Conservation (phyloP, 2,797 vertebrate species). For the Bryconaethiops microstoma region DNA sequence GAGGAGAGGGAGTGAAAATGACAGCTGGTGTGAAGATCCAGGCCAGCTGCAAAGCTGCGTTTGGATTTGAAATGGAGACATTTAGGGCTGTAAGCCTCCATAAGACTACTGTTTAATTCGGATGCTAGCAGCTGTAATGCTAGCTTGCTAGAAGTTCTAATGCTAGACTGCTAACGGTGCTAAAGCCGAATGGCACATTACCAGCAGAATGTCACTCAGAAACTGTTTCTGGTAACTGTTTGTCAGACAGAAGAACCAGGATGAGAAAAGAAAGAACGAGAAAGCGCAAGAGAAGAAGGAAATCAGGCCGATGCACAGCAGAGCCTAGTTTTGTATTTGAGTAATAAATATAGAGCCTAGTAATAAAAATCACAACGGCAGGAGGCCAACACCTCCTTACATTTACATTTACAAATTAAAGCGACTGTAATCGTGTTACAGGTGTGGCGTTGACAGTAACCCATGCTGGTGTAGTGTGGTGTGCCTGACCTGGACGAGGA, state of each 20-base stretch:
- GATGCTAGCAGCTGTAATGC: background rate
- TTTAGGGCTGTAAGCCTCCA: background rate
- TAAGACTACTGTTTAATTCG: background rate
- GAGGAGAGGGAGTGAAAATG: constrained; percentile 19
- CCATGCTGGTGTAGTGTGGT: too few species aligned
- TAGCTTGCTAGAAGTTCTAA: background rate
- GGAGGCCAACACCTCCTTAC: too few species aligned
- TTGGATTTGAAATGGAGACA: constrained; percentile 2
- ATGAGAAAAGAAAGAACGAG: background rate
- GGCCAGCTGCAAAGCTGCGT: constrained; percentile 2
- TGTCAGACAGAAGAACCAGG: background rate
- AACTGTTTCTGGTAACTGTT: background rate
- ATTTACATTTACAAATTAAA: too few species aligned
- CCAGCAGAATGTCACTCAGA: too few species aligned
- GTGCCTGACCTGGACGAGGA: too few species aligned
- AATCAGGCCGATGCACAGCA: constrained; percentile 8
- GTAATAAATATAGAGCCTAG: too few species aligned
- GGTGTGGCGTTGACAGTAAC: too few species aligned
- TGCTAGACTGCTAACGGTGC: background rate
- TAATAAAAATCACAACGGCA: too few species aligned
- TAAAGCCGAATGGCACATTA: too few species aligned
- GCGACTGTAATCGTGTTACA: too few species aligned
- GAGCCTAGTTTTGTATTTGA: too few species aligned
- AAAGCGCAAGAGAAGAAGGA: constrained; percentile 12
- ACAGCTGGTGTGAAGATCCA: constrained; percentile 10